Percentiles rank a stretch among this genome's conserved stretches.
Evolutionary conservation across 2,888 invertebrate species (phyloP).

Genomic region (Pandemis heparana): DNA sequence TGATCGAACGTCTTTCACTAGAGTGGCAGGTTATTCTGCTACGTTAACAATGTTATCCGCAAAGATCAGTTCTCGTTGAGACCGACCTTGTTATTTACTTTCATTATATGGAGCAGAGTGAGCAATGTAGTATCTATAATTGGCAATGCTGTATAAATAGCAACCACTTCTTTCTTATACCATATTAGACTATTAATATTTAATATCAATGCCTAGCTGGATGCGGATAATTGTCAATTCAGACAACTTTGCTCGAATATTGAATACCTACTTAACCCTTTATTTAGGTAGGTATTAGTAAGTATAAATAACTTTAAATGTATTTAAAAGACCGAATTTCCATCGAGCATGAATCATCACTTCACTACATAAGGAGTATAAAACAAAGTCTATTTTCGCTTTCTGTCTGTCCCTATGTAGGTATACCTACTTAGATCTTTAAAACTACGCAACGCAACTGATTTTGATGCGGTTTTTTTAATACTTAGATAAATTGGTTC

Average conservation of each 20-base stretch:
- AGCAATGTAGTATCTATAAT: constrained; percentile 16
- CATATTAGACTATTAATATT: constrained; percentile 1
- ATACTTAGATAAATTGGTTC: no score
- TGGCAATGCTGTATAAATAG: constrained; percentile 22
- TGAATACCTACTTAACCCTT: not conserved
- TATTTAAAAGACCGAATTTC: no score
- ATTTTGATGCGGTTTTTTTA: no score
- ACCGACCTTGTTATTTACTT: constrained; percentile 59
- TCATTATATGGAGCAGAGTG: constrained; percentile 48
- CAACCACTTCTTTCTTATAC: constrained; percentile 9
- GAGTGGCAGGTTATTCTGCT: constrained; percentile 45
- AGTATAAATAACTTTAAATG: no score
- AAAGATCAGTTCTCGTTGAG: constrained; percentile 51
- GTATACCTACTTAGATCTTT: no score
- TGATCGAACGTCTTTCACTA: constrained; percentile 41
- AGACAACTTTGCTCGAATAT: not conserved
- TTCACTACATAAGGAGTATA: no score
- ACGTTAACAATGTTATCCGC: constrained; percentile 54
- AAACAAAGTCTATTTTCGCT: no score
- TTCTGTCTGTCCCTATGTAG: no score
- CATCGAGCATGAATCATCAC: no score
- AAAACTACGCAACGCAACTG: no score
- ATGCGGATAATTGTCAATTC: not conserved
- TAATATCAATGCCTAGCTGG: not conserved
- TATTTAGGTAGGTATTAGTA: no score